Conservation (phyloP, 2,888 invertebrate genomes). For the Agriopis marginaria region DNA sequence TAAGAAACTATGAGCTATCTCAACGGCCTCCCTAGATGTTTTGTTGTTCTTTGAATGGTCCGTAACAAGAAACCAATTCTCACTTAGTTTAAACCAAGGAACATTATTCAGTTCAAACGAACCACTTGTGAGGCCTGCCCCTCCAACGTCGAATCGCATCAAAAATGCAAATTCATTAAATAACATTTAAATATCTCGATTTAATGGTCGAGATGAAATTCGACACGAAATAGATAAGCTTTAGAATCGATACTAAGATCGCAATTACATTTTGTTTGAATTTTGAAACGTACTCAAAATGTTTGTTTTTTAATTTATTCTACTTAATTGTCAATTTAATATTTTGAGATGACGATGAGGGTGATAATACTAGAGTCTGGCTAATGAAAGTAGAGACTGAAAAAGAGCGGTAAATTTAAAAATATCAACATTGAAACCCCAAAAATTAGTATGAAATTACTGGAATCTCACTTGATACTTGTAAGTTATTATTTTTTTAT, state of each 20-base stretch:
- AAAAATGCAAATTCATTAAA: constrained; percentile 42
- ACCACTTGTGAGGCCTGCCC: constrained; percentile 64
- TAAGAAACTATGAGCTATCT: neutral
- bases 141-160: constrained; percentile 49
- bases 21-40: neutral
- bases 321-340: neutral
- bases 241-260: constrained; percentile 22
- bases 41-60: neutral
- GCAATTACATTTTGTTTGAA: constrained; percentile 24
- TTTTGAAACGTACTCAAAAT: constrained; percentile 1
- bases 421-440: no score
- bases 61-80: constrained; percentile 1
- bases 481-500: no score
- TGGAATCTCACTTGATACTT: no score
- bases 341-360: neutral
- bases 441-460: no score
- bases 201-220: constrained; percentile 42
- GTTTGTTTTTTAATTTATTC: neutral
- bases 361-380: no score
- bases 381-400: no score
- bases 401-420: no score
- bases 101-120: constrained; percentile 33
- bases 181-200: constrained; percentile 38
- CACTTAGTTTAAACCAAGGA: no score
- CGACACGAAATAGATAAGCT: constrained; percentile 36